Evolutionary conservation across 2,113 vertebrate species (phyloP), one percentile per base, ranked within the genome.

Genomic region (Suncus etruscus): DNA sequence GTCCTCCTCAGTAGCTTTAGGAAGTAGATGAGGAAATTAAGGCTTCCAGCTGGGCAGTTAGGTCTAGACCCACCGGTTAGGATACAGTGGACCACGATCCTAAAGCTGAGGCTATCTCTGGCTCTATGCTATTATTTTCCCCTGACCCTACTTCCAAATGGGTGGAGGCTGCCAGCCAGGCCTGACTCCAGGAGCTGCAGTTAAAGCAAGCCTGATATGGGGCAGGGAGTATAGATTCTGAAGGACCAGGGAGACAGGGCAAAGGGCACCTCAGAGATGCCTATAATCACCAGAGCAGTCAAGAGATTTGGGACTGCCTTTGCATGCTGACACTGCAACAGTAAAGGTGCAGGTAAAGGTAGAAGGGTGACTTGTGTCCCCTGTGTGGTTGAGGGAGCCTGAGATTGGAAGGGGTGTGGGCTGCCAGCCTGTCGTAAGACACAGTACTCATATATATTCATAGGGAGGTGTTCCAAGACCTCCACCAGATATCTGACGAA

Each of bases 21-120:
- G 11, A 87, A 15, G 10, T 54, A 12, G 39, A 31, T 87, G 29
- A 95, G 74, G 69, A 92, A 86, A 93, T 16, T 6, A 11, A 82
- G 87, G 18, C 78, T 24, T 20, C 39, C 1, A 22, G 12, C 27
- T 25, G n/a, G 48, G 51, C 4, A 51, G 29, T 32, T 54, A n/a
- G 27, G 0, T 66, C 7, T 4, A 31, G 50, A 47, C 11, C 16
- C 11, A 63, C 3, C 10, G 27, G 58, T 31, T 68, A 24, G 39
- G 31, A 51, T 27, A 25, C n/a, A 68, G 63, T 51, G 27, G 61
- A 22, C 48, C 16, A 32, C 63, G 31, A 15, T 77, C 83, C 39
- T 11, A 24, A 81, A 1, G 8, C 9, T 1, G 18, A 75, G 20
- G 15, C 48, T 29, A 27, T 15, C 24, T 39, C 39, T 39, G 45